phyloP scores from a whole-genome alignment of 2,888 invertebrate genomes.

The Stenchaetothrips biformis region DNA sequence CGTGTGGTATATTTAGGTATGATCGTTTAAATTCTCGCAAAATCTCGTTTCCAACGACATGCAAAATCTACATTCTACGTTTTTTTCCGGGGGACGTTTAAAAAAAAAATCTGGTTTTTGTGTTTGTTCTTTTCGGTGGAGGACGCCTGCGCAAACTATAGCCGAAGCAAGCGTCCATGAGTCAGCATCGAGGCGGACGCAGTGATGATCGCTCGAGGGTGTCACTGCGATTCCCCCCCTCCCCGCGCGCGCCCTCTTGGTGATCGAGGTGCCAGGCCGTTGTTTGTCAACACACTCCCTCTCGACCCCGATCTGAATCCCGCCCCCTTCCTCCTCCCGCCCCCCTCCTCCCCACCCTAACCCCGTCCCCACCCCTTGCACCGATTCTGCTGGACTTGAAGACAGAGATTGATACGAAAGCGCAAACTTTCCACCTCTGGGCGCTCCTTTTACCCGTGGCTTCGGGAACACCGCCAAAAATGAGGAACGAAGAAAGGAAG shows the following conservation, averaged over 20 bases:
- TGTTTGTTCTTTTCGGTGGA: too few species aligned
- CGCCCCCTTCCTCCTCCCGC: background rate
- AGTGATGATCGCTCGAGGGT: background rate
- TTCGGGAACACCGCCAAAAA: background rate
- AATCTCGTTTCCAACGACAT: too few species aligned
- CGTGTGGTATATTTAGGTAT: too few species aligned
- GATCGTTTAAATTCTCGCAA: too few species aligned
- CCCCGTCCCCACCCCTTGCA: background rate
- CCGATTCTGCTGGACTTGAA: background rate
- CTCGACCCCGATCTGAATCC: background rate
- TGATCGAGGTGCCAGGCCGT: background rate
- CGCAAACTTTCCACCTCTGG: background rate
- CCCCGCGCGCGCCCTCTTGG: too few species aligned
- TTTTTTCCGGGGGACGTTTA: too few species aligned
- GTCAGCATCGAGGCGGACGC: too few species aligned
- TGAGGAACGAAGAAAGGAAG: too few species aligned
- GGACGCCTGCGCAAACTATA: too few species aligned
- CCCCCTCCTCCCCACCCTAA: background rate
- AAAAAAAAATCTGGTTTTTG: too few species aligned
- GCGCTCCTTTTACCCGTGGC: background rate
- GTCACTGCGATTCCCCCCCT: background rate
- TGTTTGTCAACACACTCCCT: background rate
- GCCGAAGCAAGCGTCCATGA: too few species aligned
- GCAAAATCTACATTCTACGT: too few species aligned
- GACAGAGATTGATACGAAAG: constrained; percentile 11